Evolutionary conservation across 2,888 invertebrate species (phyloP).

Genomic region (Metacarcinus magister): DNA sequence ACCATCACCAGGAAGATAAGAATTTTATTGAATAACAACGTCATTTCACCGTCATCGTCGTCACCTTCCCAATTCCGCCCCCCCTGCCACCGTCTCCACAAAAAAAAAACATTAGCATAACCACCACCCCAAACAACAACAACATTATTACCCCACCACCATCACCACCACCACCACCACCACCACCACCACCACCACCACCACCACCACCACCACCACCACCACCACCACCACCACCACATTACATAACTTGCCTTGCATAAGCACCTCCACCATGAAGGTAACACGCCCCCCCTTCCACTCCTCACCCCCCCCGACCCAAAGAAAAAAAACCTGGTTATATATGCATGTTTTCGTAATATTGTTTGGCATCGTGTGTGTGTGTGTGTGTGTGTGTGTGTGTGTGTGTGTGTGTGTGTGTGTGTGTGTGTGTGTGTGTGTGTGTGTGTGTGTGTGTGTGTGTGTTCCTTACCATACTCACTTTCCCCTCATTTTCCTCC

Average conservation of each 20-base stretch:
- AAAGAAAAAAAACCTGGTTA: too few relatives aligned
- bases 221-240: neutral
- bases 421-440: neutral
- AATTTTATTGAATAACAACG: too few relatives aligned
- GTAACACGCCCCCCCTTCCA: neutral
- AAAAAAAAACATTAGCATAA: too few relatives aligned
- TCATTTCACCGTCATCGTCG: too few relatives aligned
- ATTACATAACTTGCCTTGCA: neutral
- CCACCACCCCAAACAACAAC: too few relatives aligned
- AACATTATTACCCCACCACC: too few relatives aligned
- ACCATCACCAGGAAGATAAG: neutral
- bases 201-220: neutral
- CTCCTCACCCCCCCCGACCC: too few relatives aligned
- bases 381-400: conserved; percentile 7
- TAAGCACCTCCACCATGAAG: neutral
- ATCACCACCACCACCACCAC: too few relatives aligned
- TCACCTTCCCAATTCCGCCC: too few relatives aligned
- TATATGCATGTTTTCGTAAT: neutral
- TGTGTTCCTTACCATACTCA: too few relatives aligned
- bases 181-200: too few relatives aligned
- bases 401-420: neutral
- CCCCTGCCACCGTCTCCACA: too few relatives aligned
- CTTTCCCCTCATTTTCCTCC: neutral
- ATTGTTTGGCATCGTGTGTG: neutral
- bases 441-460: neutral